Conservation (phyloP, 2,888 invertebrate species). For the Drosophila tripunctata region DNA sequence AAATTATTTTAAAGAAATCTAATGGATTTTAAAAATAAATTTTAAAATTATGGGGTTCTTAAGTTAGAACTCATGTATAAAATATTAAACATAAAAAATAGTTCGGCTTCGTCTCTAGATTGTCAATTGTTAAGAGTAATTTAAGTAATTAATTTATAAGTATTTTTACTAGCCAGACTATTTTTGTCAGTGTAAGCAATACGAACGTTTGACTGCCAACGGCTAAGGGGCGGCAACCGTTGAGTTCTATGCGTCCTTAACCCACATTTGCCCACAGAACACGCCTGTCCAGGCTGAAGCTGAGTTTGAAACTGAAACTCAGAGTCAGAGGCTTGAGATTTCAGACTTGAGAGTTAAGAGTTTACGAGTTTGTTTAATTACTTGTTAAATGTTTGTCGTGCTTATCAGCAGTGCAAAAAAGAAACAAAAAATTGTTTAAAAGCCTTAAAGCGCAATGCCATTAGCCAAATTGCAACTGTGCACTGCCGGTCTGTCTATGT, state of each 20-base stretch:
- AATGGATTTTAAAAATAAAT: no score
- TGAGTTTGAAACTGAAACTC: slow-evolving; percentile 27
- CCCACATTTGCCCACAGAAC: slow-evolving; percentile 57
- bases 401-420: slow-evolving; percentile 60
- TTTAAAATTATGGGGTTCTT: no score
- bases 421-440: slow-evolving; percentile 29
- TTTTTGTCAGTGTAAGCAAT: slow-evolving; percentile 12
- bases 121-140: no score
- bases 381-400: slow-evolving; percentile 76
- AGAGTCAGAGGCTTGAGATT: not conserved
- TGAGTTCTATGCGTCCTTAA: slow-evolving; percentile 73
- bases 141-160: not conserved
- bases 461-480: slow-evolving; percentile 19
- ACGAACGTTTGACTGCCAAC: slow-evolving; percentile 53
- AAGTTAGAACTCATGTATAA: no score
- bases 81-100: no score
- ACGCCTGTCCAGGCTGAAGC: slow-evolving; percentile 43
- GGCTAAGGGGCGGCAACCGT: slow-evolving; percentile 64
- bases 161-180: not conserved
- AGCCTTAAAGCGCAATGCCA: slow-evolving; percentile 38
- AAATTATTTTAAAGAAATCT: no score
- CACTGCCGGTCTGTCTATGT: no score
- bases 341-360: slow-evolving; percentile 26
- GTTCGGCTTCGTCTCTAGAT: no score
- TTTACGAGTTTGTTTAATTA: slow-evolving; percentile 71